Evolutionary conservation across 2,113 vertebrate species (phyloP).

Genomic region (Mustela nigripes): DNA sequence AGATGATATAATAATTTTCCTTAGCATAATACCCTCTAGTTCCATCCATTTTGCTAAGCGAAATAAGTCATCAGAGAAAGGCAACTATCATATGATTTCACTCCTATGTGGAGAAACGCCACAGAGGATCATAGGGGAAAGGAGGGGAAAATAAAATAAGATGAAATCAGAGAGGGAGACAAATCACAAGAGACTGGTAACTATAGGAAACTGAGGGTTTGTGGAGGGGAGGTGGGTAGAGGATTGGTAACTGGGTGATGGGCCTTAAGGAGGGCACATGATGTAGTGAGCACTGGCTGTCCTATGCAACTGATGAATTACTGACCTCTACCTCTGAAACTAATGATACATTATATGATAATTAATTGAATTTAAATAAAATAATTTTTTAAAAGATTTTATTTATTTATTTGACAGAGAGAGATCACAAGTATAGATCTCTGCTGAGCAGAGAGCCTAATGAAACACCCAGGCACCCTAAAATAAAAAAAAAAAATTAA

Average conservation of each 20-base stretch:
- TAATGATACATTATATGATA: background rate
- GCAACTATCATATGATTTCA: background rate
- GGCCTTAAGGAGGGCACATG: background rate
- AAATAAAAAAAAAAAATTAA: background rate
- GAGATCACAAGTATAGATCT: too few species aligned
- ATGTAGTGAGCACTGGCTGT: background rate
- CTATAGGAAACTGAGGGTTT: background rate
- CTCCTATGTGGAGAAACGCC: background rate
- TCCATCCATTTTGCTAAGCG: background rate
- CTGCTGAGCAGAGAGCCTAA: too few species aligned
- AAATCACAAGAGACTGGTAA: background rate
- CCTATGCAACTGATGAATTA: background rate
- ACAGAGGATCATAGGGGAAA: background rate
- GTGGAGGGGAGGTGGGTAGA: background rate
- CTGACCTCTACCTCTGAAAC: background rate
- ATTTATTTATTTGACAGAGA: too few species aligned
- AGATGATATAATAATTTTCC: background rate
- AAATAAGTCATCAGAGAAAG: background rate
- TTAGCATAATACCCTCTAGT: background rate
- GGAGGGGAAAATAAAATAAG: background rate
- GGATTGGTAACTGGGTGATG: background rate
- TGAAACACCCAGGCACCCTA: too few species aligned
- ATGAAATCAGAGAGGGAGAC: background rate
- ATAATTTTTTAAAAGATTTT: background rate
- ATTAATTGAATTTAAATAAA: background rate